phyloP scores from a whole-genome alignment of 2,113 vertebrate genomes.

The Puma concolor region DNA sequence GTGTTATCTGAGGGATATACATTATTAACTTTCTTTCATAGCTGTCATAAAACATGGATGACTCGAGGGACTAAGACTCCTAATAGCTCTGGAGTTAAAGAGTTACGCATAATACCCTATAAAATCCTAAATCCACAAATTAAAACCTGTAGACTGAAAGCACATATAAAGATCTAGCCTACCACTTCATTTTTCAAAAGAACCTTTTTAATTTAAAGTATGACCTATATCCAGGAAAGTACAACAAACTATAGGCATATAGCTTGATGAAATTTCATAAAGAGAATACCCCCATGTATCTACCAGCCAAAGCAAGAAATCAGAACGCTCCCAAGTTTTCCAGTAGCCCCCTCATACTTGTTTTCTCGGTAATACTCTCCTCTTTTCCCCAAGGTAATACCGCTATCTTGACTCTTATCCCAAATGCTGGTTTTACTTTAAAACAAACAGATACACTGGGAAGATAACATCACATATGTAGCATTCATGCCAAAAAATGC shows the following conservation, averaged over 20 bases:
- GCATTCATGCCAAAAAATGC: no score
- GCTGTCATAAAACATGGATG: conserved; percentile 51
- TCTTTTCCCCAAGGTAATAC: background rate
- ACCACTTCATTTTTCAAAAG: background rate
- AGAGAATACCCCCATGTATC: background rate
- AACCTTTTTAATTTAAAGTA: background rate
- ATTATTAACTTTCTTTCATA: conserved; percentile 62
- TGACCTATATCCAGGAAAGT: background rate
- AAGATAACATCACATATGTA: no score
- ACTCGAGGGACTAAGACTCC: background rate
- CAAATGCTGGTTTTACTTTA: background rate
- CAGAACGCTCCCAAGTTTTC: background rate
- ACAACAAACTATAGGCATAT: background rate
- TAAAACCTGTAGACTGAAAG: conserved; percentile 31
- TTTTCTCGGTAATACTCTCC: background rate
- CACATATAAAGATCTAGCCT: background rate
- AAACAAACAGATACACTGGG: background rate
- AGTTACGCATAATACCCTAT: background rate
- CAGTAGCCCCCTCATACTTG: background rate
- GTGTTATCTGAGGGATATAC: conserved; percentile 44
- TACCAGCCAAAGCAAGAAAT: background rate
- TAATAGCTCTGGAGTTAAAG: background rate
- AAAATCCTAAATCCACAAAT: conserved; percentile 2
- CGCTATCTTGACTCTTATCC: background rate
- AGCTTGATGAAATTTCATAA: background rate